Base-by-base conservation (phyloP, 2,797 vertebrate species). In the Gobionotothen gibberifrons region DNA sequence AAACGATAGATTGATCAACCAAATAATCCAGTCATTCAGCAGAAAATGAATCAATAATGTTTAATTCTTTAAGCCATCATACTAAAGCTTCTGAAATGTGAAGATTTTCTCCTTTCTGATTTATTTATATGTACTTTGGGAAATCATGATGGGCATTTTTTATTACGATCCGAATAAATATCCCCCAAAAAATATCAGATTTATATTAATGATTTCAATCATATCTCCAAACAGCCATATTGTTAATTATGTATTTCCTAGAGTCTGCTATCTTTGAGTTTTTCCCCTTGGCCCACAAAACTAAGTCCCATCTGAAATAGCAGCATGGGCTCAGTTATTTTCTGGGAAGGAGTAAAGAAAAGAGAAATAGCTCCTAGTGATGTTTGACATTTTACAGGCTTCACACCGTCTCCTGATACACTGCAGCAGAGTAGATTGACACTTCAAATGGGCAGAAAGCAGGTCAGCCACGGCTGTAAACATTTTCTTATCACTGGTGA, bases 341-440 rank as follows among this genome's bases (percentile, higher is more conserved):
- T 70, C 40, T 54, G 32, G 46, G 22, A 62, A 44, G 59, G 47
- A 69, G 16, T 22, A 55, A 78, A 79, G 36, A 56, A 60, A 74
- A 78, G 47, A 17, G 29, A 57, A 42, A 42, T 36, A 69, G 77
- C 74, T 78, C 55, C 72, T 48, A 69, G 74, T 66, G 75, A 67
- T 79, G 73, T 66, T 69, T 90, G 90, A 85, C 88, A 91, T 91
- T 90, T 87, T 52, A 61, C 63, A 69, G 76, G 42, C 78, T 76
- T 72, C 64, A 78, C 60, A 36, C 51, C 6, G 55, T 61, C 71
- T 87, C 78, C 81, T 40, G 72, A 84, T 65, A 58, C 67, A 48
- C 52, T 81, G 71, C 60, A 52, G 74, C 67, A 3, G 77, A 86
- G 79, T 63, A 58, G 83, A 90, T 60, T 76, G 86, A 88, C 84